A percentile compares a stretch with the other conserved stretches of the same genome.
Conservation (phyloP, 2,113 vertebrate species). For the Syrrhaptes paradoxus region DNA sequence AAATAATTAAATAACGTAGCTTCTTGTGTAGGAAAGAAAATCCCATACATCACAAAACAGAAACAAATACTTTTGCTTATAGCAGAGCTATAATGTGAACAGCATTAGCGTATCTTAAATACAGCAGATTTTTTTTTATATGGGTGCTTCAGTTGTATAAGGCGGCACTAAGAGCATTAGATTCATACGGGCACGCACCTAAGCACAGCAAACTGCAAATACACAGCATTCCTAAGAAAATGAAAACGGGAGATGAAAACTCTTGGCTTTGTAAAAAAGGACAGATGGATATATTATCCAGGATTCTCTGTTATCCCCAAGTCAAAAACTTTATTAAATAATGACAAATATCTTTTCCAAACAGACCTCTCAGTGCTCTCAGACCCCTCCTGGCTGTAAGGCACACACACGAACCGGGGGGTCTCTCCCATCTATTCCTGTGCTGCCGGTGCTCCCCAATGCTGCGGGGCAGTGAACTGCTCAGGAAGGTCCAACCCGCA, state of each 20-base stretch:
- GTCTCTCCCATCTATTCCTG: not conserved
- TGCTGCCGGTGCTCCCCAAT: not conserved
- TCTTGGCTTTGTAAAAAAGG: not conserved
- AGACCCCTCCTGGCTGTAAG: fast-evolving
- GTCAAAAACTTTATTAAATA: not conserved
- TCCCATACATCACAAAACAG: not conserved
- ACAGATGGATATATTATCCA: not conserved
- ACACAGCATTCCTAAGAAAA: not conserved
- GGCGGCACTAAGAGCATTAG: not conserved
- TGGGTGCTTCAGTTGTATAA: not conserved
- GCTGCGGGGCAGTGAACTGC: not conserved
- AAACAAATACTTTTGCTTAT: not conserved
- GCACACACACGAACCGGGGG: too few relatives aligned
- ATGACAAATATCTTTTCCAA: not conserved
- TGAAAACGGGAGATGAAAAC: not conserved
- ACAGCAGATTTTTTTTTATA: not conserved
- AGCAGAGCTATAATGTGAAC: not conserved
- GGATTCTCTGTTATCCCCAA: not conserved
- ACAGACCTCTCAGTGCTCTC: not conserved
- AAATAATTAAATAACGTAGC: not conserved
- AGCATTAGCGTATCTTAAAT: not conserved
- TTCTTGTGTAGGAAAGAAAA: not conserved
- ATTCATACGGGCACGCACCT: not conserved
- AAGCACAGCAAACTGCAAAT: not conserved
- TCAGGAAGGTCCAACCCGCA: not conserved